Percentiles rank a stretch among this genome's conserved stretches.
These are phyloP conservation scores for Drosophila affinis DNA, from an alignment of 2,888 invertebrate species.

Conservation along the genomic window DNA sequence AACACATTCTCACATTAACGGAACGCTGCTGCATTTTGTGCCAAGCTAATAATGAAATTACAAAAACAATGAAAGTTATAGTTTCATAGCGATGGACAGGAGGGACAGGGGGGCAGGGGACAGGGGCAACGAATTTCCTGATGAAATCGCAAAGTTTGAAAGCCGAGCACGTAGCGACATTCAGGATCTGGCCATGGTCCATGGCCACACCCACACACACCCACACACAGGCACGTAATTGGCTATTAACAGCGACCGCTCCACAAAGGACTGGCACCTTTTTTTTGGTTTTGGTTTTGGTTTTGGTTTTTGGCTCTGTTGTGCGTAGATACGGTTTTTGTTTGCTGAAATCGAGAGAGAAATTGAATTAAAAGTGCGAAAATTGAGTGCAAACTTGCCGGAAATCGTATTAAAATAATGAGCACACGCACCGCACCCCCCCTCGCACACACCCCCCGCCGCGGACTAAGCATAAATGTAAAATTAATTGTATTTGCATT, in stretches of 20 bases:
- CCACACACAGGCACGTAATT: slow-evolving; percentile 56
- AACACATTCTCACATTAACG: too few relatives aligned
- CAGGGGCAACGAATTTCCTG: slow-evolving; percentile 38
- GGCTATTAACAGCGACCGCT: slow-evolving; percentile 68
- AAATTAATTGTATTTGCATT: slow-evolving; percentile 72
- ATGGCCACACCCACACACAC: slow-evolving; percentile 3
- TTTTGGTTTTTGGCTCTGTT: slow-evolving; percentile 12
- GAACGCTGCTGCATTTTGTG: too few relatives aligned
- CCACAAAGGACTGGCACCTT: slow-evolving; percentile 51
- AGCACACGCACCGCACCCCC: background rate
- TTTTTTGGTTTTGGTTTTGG: background rate
- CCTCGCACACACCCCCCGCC: background rate
- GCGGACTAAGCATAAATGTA: slow-evolving; percentile 67
- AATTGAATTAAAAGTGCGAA: slow-evolving; percentile 76
- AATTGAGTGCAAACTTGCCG: slow-evolving; percentile 50
- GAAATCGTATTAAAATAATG: slow-evolving; percentile 36
- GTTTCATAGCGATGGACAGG: slow-evolving; percentile 56
- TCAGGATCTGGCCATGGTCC: slow-evolving; percentile 30
- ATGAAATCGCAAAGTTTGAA: slow-evolving; percentile 71
- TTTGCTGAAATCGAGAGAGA: slow-evolving; percentile 54
- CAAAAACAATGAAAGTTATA: slow-evolving; percentile 52
- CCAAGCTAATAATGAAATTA: slow-evolving; percentile 17
- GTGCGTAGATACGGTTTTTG: slow-evolving; percentile 1
- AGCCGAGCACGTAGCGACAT: slow-evolving; percentile 63
- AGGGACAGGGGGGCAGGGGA: background rate